Base-by-base conservation (phyloP, 2,797 vertebrate species). In the Philypnodon macrostomus region DNA sequence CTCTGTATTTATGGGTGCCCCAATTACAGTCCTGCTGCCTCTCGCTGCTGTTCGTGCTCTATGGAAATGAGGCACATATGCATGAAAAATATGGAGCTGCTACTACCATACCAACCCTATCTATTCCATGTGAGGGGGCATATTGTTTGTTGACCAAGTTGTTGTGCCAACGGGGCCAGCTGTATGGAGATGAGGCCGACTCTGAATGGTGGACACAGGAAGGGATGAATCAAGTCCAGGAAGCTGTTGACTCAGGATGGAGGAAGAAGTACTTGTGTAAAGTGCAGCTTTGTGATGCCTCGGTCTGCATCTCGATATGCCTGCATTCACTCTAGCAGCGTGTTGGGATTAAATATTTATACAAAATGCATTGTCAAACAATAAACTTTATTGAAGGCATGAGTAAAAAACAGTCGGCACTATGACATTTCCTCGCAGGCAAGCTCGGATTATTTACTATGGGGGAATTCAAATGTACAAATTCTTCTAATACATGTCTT, bases 151-250 rank as follows among this genome's bases (percentile, higher is more conserved):
- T 79, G 62, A 73, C 71, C 57, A 53, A 53, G 56, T 47, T 53
- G 37, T 70, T 45, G 46, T 70, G 69, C 70, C 54, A 68, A 53
- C 34, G 54, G 46, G 47, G 72, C 46, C 87, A 90, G 88, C 86
- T 90, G 88, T 77, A 83, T 84, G 79, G 79, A 81, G 77, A 82
- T 82, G 68, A 75, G 82, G 50, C 71, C 19, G 1, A 26, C 19
- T 53, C 48, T 80, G 79, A 83, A 81, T 86, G 71, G 73, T 42
- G 69, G 84, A 81, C 81, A 70, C 70, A 80, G 78, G 84, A 81
- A 81, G 69, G 67, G 57, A 61, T 80, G 70, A 81, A 78, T 72
- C 48, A 71, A 62, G 67, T 47, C 58, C 73, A 74, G 79, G 85
- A 85, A 77, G 75, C 61, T 57, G 66, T 67, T 36, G 44, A 75